Evolutionary conservation across 1,140 invertebrate genomes (phyloP).

Genomic region (Hetaerina americana): DNA sequence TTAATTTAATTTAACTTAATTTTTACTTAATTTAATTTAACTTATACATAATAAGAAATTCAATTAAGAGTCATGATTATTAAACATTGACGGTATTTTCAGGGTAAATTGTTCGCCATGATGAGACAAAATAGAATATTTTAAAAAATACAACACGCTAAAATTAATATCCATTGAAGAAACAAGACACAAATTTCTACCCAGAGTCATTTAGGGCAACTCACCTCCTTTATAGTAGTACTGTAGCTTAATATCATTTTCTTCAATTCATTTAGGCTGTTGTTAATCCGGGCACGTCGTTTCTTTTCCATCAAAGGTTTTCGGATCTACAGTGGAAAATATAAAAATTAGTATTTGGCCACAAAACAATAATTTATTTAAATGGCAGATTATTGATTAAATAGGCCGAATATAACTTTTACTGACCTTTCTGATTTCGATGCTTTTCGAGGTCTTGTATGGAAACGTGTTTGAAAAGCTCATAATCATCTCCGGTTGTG

Average conservation of each 20-base stretch:
- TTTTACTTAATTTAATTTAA: too few relatives aligned
- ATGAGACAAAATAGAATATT: slow-evolving; percentile 2
- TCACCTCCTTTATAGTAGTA: slow-evolving; percentile 18
- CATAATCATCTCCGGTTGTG: neutral
- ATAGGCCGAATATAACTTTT: slow-evolving; percentile 5
- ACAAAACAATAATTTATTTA: neutral
- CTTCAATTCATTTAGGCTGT: slow-evolving; percentile 47
- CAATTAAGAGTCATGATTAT: neutral
- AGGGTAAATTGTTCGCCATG: neutral
- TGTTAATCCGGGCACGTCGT: slow-evolving; percentile 50
- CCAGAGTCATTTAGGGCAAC: too few relatives aligned
- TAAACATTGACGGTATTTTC: neutral
- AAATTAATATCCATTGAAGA: too few relatives aligned
- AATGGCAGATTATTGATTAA: slow-evolving; percentile 12
- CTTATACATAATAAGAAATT: neutral
- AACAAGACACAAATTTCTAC: too few relatives aligned
- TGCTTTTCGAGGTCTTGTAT: neutral
- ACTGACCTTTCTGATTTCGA: neutral
- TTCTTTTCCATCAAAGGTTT: slow-evolving; percentile 60
- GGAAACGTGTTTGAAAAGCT: neutral
- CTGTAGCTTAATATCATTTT: slow-evolving; percentile 41
- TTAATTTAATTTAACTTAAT: too few relatives aligned
- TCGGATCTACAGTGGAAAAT: slow-evolving; percentile 34
- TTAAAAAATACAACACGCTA: slow-evolving; percentile 8
- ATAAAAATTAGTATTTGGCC: neutral